Evolutionary conservation across 53 echinoderm and acorn worm species (phyloP).

Genomic region (Stichopus horrens): DNA sequence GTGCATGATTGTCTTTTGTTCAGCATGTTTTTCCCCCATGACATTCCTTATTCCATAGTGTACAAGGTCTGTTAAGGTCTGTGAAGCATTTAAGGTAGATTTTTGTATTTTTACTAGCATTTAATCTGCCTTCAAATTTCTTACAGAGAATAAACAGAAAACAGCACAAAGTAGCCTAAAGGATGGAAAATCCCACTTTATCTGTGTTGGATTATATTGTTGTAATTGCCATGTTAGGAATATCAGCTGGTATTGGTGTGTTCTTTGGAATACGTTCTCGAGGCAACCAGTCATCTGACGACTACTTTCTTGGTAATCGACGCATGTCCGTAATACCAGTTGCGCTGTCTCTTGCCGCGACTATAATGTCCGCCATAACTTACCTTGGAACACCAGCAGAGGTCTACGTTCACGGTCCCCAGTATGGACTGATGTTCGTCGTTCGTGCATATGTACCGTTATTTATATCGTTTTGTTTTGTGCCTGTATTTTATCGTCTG

Average conservation of each 20-base stretch:
- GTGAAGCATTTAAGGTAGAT: too few relatives aligned
- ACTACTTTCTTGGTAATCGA: conserved; percentile 43
- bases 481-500: conserved; percentile 36
- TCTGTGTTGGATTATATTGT: conserved; percentile 27
- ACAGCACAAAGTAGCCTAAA: too few relatives aligned
- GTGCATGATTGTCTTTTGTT: too few relatives aligned
- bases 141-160: too few relatives aligned
- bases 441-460: background rate
- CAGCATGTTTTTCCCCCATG: too few relatives aligned
- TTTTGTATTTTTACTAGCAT: too few relatives aligned
- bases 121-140: too few relatives aligned
- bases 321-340: conserved; percentile 35
- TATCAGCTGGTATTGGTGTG: conserved; percentile 32
- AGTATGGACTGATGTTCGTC: conserved; percentile 3
- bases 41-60: too few relatives aligned
- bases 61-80: too few relatives aligned
- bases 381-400: conserved; percentile 37
- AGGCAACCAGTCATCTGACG: conserved; percentile 20
- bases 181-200: background rate
- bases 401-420: conserved; percentile 24
- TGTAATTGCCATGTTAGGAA: conserved; percentile 1
- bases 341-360: conserved; percentile 16
- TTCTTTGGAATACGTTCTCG: conserved; percentile 4
- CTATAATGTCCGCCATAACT: conserved; percentile 42
- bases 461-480: background rate